Evolutionary conservation across 2,888 invertebrate species (phyloP).

Genomic region (Epinotia bilunana): DNA sequence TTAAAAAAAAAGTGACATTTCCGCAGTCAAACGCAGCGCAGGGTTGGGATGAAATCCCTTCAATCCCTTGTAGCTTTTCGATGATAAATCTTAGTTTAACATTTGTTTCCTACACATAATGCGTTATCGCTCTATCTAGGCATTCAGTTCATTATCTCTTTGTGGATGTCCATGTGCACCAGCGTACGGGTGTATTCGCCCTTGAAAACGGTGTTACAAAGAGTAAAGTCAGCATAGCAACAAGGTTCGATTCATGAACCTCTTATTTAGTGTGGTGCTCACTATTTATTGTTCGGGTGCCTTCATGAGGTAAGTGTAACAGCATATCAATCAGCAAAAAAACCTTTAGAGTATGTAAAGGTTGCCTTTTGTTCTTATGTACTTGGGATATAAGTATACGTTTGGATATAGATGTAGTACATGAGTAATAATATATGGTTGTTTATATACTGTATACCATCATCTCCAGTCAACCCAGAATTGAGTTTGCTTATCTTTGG

Average conservation of each 20-base stretch:
- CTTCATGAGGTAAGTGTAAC: conserved; percentile 70
- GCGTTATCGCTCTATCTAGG: conserved; percentile 50
- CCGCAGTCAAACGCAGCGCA: conserved; percentile 55
- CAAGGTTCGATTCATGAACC: conserved; percentile 70
- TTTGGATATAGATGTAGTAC: background rate
- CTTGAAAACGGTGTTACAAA: conserved; percentile 78
- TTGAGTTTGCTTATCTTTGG: conserved; percentile 23
- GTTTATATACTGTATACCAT: conserved; percentile 19
- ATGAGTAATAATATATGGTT: conserved; percentile 21
- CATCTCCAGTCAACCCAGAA: conserved; percentile 12
- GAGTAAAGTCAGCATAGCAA: conserved; percentile 82
- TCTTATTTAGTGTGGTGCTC: conserved; percentile 64
- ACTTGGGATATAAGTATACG: conserved; percentile 4
- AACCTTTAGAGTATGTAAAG: conserved; percentile 28
- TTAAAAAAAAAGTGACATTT: conserved; percentile 61
- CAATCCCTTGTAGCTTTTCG: conserved; percentile 55
- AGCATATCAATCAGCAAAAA: conserved; percentile 18
- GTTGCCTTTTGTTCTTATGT: conserved; percentile 47
- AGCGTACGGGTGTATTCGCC: conserved; percentile 69
- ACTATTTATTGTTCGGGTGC: conserved; percentile 62
- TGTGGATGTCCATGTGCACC: conserved; percentile 53
- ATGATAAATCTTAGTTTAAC: conserved; percentile 56
- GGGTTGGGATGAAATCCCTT: conserved; percentile 60
- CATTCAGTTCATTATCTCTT: conserved; percentile 49
- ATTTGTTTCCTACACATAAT: conserved; percentile 54